Percentiles rank a stretch among this genome's conserved stretches.
Evolutionary conservation across 2,113 vertebrate genomes (phyloP).

Genomic region (Crotalus helleri): DNA sequence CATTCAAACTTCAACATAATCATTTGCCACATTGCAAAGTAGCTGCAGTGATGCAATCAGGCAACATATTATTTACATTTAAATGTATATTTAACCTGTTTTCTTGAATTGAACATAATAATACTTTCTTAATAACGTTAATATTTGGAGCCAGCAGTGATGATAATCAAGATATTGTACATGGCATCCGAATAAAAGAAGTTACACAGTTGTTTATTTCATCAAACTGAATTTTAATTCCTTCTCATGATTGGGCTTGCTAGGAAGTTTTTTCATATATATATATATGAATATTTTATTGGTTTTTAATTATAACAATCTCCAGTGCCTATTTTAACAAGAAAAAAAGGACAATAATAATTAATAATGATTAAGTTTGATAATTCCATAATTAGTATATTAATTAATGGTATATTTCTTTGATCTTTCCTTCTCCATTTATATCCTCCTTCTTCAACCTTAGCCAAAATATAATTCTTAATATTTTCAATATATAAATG

Average conservation of each 20-base stretch:
- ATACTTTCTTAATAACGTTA: not conserved
- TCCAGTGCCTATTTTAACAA: no score
- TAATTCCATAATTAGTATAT: no score
- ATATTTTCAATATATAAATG: no score
- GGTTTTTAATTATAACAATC: no score
- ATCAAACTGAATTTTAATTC: not conserved
- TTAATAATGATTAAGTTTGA: no score
- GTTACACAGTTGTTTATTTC: not conserved
- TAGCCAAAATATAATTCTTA: no score
- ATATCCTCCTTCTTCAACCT: no score
- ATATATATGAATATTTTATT: no score
- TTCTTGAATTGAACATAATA: not conserved
- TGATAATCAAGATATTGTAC: not conserved
- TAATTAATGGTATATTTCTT: no score
- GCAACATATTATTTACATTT: not conserved
- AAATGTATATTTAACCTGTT: slow-evolving; percentile 2
- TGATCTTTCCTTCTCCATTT: no score
- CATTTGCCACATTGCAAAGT: not conserved
- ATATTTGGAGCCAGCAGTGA: not conserved
- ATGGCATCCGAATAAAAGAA: not conserved
- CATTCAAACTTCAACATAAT: not conserved
- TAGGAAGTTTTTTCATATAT: not conserved
- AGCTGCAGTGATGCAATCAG: not conserved
- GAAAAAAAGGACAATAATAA: no score
- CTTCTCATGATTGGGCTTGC: not conserved